These are phyloP conservation scores for Nephrotoma guestfalica DNA, from an alignment of 2,888 invertebrate species.

Conservation along the genomic window DNA sequence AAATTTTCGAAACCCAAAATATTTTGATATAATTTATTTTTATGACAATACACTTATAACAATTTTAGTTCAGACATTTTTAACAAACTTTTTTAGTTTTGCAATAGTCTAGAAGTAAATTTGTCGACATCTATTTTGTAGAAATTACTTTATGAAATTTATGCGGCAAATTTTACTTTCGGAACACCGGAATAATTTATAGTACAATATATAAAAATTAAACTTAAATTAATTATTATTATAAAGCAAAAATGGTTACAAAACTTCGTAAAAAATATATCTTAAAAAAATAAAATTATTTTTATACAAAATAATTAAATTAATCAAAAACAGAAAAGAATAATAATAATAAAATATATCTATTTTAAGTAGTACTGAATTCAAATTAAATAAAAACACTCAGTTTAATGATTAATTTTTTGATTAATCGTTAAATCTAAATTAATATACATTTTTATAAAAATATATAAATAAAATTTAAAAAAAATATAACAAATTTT, in stretches of 20 bases:
- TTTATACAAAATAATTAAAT: background rate
- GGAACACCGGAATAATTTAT: slow-evolving; percentile 34
- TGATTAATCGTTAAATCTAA: background rate
- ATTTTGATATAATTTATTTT: background rate
- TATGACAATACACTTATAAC: background rate
- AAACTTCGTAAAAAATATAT: background rate
- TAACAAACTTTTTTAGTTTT: slow-evolving; percentile 20
- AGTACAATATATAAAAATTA: slow-evolving; percentile 29
- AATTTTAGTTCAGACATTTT: background rate
- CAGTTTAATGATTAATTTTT: background rate
- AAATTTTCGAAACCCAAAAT: background rate
- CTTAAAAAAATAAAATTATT: slow-evolving; percentile 1
- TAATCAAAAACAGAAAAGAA: background rate
- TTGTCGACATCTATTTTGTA: background rate
- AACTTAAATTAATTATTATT: slow-evolving; percentile 5
- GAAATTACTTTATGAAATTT: background rate
- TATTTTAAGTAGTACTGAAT: background rate
- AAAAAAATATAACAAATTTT: slow-evolving; percentile 3
- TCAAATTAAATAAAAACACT: background rate
- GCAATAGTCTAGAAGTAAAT: slow-evolving; percentile 28
- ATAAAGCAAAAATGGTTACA: slow-evolving; percentile 1
- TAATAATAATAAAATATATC: slow-evolving; percentile 1
- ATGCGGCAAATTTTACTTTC: background rate
- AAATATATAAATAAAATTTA: background rate
- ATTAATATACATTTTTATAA: background rate